Conservation (phyloP, 2,888 invertebrate species). For the Belgica antarctica region DNA sequence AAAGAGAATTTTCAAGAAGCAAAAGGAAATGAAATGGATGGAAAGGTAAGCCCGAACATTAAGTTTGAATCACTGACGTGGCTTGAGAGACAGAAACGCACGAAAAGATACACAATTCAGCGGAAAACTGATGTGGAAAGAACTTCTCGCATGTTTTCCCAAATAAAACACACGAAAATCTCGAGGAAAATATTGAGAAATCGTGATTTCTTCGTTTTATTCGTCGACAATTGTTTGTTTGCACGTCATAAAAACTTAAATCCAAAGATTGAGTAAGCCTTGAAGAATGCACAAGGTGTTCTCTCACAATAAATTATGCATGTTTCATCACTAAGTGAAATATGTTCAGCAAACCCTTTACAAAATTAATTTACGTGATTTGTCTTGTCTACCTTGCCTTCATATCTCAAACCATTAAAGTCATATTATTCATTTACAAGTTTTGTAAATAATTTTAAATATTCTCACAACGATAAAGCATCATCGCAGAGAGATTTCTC, state of each 20-base stretch:
- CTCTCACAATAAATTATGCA: no score
- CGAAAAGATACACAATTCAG: not conserved
- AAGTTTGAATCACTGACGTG: constrained; percentile 13
- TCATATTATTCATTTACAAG: constrained; percentile 2
- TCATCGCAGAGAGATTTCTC: not conserved
- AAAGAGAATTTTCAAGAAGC: not conserved
- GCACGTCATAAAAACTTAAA: constrained; percentile 8
- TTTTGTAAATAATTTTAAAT: not conserved
- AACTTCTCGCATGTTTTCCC: not conserved
- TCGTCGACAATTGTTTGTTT: not conserved
- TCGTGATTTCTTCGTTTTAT: not conserved
- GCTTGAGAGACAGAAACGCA: no score
- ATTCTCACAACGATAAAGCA: not conserved
- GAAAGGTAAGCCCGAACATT: constrained; percentile 1
- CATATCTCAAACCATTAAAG: not conserved
- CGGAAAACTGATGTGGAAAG: not conserved
- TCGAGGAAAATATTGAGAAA: not conserved
- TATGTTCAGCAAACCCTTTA: no score
- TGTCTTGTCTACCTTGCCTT: no score
- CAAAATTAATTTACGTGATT: no score
- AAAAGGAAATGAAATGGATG: not conserved
- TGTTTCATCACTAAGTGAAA: no score
- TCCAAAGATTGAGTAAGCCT: no score
- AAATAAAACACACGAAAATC: not conserved
- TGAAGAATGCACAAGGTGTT: no score